A percentile compares a stretch with the other conserved stretches of the same genome.
phyloP scores from a whole-genome alignment of 2,113 vertebrate species.

The Osmerus mordax region DNA sequence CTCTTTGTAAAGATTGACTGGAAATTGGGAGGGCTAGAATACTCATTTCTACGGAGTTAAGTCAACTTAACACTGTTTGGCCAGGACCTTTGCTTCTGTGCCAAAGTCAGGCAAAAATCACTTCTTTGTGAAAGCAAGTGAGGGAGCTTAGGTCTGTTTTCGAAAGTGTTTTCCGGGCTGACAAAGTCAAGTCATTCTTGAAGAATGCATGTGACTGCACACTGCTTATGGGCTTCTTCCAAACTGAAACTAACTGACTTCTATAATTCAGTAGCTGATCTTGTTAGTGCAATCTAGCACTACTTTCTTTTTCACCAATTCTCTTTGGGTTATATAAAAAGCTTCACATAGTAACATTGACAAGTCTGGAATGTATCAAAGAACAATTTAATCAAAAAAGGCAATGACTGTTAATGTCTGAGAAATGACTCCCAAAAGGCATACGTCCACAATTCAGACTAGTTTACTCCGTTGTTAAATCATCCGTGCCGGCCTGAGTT shows the following conservation, averaged over 20 bases:
- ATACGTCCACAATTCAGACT: not conserved
- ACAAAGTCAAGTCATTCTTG: not conserved
- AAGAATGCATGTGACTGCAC: not conserved
- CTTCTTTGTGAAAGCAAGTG: conserved; percentile 4
- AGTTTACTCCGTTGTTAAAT: not conserved
- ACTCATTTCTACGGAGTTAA: conserved; percentile 32
- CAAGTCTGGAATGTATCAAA: no score
- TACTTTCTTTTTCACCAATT: no score
- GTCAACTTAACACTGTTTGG: conserved; percentile 11
- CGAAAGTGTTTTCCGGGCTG: conserved; percentile 9
- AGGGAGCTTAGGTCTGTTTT: not conserved
- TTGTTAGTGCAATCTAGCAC: no score
- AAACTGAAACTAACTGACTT: no score
- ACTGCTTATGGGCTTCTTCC: not conserved
- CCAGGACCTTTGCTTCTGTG: conserved; percentile 15
- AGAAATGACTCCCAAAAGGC: no score
- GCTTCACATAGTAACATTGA: no score
- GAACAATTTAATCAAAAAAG: no score
- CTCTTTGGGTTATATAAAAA: no score
- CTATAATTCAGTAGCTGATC: no score
- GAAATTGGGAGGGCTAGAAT: conserved; percentile 27
- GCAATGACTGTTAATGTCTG: no score
- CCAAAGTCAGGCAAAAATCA: conserved; percentile 20
- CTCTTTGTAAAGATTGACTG: conserved; percentile 21
- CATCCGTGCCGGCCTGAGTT: conserved; percentile 1